Evolutionary conservation across 2,888 invertebrate species (phyloP).

Genomic region (Melieria omissa): DNA sequence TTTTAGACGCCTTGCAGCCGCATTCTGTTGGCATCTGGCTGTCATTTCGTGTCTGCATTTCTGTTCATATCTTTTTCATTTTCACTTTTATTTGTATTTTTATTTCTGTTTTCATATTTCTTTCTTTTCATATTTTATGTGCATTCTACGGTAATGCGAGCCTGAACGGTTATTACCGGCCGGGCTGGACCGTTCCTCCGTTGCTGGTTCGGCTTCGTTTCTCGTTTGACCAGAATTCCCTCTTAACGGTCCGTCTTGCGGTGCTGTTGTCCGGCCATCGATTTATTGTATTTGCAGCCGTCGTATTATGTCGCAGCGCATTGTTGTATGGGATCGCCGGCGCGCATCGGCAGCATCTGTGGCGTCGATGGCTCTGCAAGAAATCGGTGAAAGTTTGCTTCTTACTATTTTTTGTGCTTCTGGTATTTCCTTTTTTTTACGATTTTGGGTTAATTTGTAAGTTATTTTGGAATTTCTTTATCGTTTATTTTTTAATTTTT

Average conservation of each 20-base stretch:
- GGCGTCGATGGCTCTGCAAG: conserved; percentile 40
- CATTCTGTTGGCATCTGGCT: too few relatives aligned
- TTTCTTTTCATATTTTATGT: too few relatives aligned
- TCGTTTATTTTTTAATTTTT: conserved; percentile 21
- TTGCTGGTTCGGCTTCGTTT: neutral
- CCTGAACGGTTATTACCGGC: too few relatives aligned
- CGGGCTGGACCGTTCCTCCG: too few relatives aligned
- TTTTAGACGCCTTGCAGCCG: too few relatives aligned
- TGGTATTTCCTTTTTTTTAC: conserved; percentile 34
- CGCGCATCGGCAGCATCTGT: conserved; percentile 3
- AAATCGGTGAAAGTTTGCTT: conserved; percentile 57
- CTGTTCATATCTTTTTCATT: too few relatives aligned
- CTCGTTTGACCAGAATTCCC: conserved; percentile 25
- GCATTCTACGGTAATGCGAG: too few relatives aligned
- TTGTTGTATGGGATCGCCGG: neutral
- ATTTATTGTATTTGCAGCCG: conserved; percentile 5
- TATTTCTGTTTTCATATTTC: too few relatives aligned
- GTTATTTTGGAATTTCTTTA: conserved; percentile 38
- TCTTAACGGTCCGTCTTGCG: neutral
- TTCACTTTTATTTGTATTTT: too few relatives aligned
- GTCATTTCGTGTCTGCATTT: too few relatives aligned
- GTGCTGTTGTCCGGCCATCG: conserved; percentile 28
- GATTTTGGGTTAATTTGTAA: conserved; percentile 51
- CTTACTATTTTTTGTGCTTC: conserved; percentile 34
- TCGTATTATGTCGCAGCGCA: neutral